Conservation (phyloP, 2,797 vertebrate genomes). For the Chaunax sp. region DNA sequence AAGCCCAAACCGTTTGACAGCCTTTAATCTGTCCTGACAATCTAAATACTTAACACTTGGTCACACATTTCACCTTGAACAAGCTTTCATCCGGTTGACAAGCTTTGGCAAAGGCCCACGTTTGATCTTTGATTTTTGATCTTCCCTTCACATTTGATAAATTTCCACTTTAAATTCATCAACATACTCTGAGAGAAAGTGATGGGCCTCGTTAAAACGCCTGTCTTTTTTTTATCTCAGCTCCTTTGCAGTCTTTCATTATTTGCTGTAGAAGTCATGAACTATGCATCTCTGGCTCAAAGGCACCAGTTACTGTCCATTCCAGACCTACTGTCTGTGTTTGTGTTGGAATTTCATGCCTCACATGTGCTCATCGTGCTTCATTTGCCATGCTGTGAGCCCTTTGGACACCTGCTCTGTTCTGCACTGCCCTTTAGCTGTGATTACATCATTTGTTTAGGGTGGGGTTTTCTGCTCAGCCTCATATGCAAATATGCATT, state of each 20-base stretch:
- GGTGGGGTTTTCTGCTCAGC: neutral
- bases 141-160: conserved; percentile 34
- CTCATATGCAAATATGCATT: conserved; percentile 20
- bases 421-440: neutral
- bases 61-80: conserved; percentile 38
- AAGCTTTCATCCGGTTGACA: conserved; percentile 7
- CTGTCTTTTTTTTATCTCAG: neutral
- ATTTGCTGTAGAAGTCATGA: neutral
- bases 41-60: conserved; percentile 21
- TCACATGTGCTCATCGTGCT: conserved; percentile 48
- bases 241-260: neutral
- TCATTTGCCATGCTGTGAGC: conserved; percentile 33
- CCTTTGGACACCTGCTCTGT: conserved; percentile 39
- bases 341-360: conserved; percentile 48
- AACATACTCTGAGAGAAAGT: neutral
- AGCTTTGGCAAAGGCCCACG: conserved; percentile 15
- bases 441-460: conserved; percentile 29
- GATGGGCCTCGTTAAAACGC: neutral
- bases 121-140: conserved; percentile 30
- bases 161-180: neutral
- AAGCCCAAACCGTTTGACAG: conserved; percentile 9
- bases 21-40: conserved; percentile 9
- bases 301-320: conserved; percentile 13
- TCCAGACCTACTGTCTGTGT: conserved; percentile 20
- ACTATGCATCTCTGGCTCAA: conserved; percentile 6